Evolutionary conservation across 2,888 invertebrate species (phyloP), one percentile per base, ranked within the genome.

Genomic region (Apomyelois bistriatella): DNA sequence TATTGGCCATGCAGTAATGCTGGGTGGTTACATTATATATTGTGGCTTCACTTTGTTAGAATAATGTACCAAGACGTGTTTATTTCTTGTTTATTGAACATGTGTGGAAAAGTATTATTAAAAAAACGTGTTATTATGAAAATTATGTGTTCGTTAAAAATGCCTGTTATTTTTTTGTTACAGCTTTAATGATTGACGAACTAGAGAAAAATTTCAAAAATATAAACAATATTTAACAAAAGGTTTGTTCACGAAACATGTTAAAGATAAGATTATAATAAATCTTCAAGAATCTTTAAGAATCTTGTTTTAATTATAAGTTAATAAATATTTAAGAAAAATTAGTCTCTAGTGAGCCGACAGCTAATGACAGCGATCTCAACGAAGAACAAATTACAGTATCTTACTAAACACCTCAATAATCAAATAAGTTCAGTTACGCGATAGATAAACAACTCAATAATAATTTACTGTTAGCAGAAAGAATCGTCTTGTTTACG

Each of bases 401-500:
- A 40, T 28, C 40, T n/a, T 7, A 49, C 17, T 8, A 7, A 22
- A n/a, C 22, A 5, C 40, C 30, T 15, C 30, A 13, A 22, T 41
- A 50, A 50, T 30, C 52, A 41, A 53, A 56, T 48, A 35, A 50
- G 52, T 49, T 56, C 61, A 65, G 60, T 67, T 62, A 62, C 53
- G 59, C 62, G 54, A 61, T 62, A 60, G 55, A 62, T 66, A 72
- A 73, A 74, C 68, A 72, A 60, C 62, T 62, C 58, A 22, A 61
- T 67, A 68, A 60, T 64, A 68, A 67, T 67, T 65, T 60, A 58
- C 59, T 50, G 40, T 40, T 30, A 40, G 49, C 49, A 62, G 62
- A 62, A 58, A 61, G 59, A 65, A 63, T 58, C 56, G 56, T 46
- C 57, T 35, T 60, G 58, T 62, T 63, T 61, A 50, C 49, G 49